phyloP scores from a whole-genome alignment of 92 coral and sea anemone species.

The Isaurus tuberculatus region DNA sequence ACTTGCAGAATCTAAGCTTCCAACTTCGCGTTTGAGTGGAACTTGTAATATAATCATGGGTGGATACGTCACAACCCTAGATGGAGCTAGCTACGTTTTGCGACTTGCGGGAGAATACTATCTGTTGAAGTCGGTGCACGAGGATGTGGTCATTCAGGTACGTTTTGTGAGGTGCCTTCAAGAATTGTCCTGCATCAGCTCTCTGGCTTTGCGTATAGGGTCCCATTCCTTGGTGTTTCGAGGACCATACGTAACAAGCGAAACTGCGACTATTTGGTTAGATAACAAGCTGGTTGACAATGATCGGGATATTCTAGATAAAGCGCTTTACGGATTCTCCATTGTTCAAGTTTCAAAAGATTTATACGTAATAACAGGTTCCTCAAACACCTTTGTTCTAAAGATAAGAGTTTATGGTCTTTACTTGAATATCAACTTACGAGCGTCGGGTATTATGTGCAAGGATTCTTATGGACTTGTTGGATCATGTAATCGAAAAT shows the following conservation, averaged over 20 bases:
- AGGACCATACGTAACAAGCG: slow-evolving; percentile 53
- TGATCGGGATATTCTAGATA: slow-evolving; percentile 34
- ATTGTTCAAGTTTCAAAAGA: slow-evolving; percentile 50
- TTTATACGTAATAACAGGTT: slow-evolving; percentile 47
- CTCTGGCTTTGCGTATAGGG: slow-evolving; percentile 57
- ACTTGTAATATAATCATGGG: slow-evolving; percentile 38
- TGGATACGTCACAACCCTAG: slow-evolving; percentile 65
- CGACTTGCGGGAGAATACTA: slow-evolving; percentile 65
- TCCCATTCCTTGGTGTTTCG: slow-evolving; percentile 55
- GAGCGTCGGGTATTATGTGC: slow-evolving; percentile 55
- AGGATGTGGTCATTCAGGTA: slow-evolving; percentile 52
- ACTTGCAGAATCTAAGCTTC: slow-evolving; percentile 50
- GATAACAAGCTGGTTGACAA: slow-evolving; percentile 46
- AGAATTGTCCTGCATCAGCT: slow-evolving; percentile 58
- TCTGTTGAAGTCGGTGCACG: slow-evolving; percentile 59
- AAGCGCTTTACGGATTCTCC: slow-evolving; percentile 55
- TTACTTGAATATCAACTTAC: slow-evolving; percentile 50
- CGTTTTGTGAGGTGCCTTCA: slow-evolving; percentile 60
- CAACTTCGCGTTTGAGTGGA: slow-evolving; percentile 10
- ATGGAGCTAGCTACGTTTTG: slow-evolving; percentile 56
- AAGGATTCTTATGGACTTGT: slow-evolving; percentile 65
- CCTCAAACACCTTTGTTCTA: slow-evolving; percentile 36
- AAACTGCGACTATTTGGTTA: slow-evolving; percentile 50
- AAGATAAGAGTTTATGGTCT: slow-evolving; percentile 69
- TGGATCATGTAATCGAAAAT: slow-evolving; percentile 65